Conservation (phyloP, 1,140 invertebrate genomes). For the Bombus impatiens region DNA sequence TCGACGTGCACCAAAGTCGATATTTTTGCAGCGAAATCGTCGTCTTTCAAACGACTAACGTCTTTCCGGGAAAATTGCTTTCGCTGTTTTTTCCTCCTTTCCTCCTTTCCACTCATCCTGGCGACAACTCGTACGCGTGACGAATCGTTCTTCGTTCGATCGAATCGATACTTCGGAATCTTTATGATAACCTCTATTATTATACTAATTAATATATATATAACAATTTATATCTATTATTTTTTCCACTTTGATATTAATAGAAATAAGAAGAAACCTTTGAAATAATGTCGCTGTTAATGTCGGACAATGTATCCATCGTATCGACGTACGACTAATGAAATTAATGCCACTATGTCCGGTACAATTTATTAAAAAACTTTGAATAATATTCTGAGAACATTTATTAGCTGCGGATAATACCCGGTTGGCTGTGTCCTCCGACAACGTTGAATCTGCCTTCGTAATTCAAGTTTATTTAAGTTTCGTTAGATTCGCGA, state of each 20-base stretch:
- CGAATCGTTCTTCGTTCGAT: not conserved
- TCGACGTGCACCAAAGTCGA: not conserved
- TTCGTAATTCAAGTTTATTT: not conserved
- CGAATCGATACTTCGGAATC: not conserved
- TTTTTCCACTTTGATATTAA: not conserved
- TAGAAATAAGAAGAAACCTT: not conserved
- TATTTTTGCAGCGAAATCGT: not conserved
- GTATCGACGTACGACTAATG: no score
- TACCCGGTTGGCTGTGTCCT: not conserved
- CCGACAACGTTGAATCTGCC: not conserved
- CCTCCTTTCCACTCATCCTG: not conserved
- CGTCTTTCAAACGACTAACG: not conserved
- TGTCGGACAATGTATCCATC: no score
- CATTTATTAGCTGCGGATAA: not conserved
- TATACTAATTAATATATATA: no score
- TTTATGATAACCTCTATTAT: no score
- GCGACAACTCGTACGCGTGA: not conserved
- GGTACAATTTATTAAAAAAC: conserved; percentile 1
- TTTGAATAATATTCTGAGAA: not conserved
- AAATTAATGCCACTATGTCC: no score
- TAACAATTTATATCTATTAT: no score
- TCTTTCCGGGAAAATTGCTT: not conserved
- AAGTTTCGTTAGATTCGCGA: no score
- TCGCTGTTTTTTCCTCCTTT: not conserved
- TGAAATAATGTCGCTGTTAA: not conserved